Evolutionary conservation across 2,888 invertebrate species (phyloP).

Genomic region (Drosophila multiciliata): DNA sequence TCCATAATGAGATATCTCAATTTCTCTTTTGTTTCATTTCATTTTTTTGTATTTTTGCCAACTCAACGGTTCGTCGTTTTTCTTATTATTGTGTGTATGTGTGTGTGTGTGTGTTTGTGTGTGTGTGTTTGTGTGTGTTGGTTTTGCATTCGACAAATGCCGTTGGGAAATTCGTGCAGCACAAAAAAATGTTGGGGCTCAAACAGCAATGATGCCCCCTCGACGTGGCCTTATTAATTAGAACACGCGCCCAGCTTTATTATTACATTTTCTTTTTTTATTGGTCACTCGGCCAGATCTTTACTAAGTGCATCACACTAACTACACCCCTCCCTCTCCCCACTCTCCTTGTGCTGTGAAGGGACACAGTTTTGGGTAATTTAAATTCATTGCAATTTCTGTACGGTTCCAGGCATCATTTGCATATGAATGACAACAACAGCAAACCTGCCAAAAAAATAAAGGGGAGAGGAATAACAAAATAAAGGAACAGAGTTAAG

Average conservation of each 20-base stretch:
- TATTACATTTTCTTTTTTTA: conserved; percentile 2
- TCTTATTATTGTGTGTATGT: conserved; percentile 33
- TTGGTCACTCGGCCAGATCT: conserved; percentile 6
- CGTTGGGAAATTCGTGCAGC: conserved; percentile 73
- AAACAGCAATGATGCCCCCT: conserved; percentile 66
- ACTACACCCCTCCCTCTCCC: neutral
- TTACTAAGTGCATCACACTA: conserved; percentile 13
- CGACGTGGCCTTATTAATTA: conserved; percentile 72
- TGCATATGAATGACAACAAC: conserved; percentile 63
- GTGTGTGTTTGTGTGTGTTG: conserved; percentile 53
- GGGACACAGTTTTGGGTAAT: conserved; percentile 54
- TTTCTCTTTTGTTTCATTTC: conserved; percentile 77
- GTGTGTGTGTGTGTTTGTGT: too few species aligned
- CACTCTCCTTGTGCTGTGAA: neutral
- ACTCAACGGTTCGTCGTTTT: conserved; percentile 28
- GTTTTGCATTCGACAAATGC: conserved; percentile 75
- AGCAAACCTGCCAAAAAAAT: neutral
- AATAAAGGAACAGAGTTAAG: conserved; percentile 11
- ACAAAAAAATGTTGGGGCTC: conserved; percentile 63
- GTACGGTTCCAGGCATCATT: conserved; percentile 51
- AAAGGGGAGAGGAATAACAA: neutral
- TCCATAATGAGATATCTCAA: conserved; percentile 78
- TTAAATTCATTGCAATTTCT: conserved; percentile 72
- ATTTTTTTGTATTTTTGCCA: conserved; percentile 34
- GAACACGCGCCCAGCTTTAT: conserved; percentile 63